Conservation (phyloP, 2,888 invertebrate species). For the Celastrina argiolus region DNA sequence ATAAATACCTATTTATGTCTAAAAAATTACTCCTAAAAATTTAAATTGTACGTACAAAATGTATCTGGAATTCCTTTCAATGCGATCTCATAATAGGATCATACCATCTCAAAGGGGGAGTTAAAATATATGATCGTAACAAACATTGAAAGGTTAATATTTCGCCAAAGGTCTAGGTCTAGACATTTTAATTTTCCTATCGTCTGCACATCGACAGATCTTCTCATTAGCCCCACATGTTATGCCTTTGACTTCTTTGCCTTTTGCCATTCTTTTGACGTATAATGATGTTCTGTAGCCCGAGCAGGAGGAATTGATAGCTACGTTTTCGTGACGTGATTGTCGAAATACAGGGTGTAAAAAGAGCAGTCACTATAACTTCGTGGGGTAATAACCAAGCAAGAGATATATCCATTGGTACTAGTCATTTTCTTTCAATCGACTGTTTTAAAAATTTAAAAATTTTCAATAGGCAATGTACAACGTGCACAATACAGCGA, state of each 20-base stretch:
- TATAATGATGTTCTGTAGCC: neutral
- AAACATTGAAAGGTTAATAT: conserved; percentile 16
- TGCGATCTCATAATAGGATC: neutral
- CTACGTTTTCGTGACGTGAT: no score
- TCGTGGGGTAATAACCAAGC: no score
- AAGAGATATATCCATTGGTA: no score
- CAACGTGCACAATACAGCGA: no score
- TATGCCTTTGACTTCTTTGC: conserved; percentile 6
- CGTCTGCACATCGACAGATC: conserved; percentile 61
- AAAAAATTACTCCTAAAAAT: no score
- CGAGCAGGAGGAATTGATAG: no score
- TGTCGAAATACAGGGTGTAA: no score
- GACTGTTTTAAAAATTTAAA: no score
- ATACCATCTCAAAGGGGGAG: neutral
- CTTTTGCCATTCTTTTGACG: neutral
- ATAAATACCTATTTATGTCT: no score
- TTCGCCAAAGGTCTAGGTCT: conserved; percentile 53
- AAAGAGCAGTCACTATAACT: no score
- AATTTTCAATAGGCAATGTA: no score
- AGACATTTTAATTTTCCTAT: conserved; percentile 78
- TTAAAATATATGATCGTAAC: conserved; percentile 35
- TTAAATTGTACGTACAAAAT: neutral
- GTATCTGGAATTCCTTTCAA: neutral
- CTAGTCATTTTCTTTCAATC: no score
- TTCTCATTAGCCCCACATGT: neutral